Evolutionary conservation across 2,113 vertebrate genomes (phyloP), one percentile per base, ranked within the genome.

Genomic region (Neogobius melanostomus): DNA sequence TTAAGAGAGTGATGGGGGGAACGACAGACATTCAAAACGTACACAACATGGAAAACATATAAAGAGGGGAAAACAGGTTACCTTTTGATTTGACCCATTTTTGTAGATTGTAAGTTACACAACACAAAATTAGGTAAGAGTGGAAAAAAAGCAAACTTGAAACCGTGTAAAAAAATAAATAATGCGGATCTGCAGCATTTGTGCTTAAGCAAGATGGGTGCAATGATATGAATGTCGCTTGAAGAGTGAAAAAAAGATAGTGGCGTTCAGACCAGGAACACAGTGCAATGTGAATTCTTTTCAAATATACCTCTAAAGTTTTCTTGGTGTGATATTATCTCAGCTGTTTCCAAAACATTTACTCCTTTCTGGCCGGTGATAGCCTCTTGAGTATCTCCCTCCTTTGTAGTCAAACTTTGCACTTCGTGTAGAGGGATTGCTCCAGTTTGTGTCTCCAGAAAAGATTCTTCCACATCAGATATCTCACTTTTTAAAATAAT

Each of bases 191-290:
- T 67, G 79, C 60, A 72, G 66, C 36, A 17, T 68, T 72, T 69
- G 83, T 86, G 86, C 68, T 21, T 72, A 52, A 69, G 84, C 68
- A 75, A 6, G 64, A 72, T 86, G 86, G 47, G 81, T 90, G 88
- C 62, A 14, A 2, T 88, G 86, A 83, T 52, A 79, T 76, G 88
- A 42, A 71, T 5, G 0, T 69, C 59, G 74, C 52, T 63, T 21
- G 68, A 67, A 79, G 43, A 49, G 69, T n/a, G 42, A 61, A 61
- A 61, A 36, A 61, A 69, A 8, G 50, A 79, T 6, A 57, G 48
- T 63, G 80, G 79, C 85, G 84, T 67, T 81, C 84, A 82, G 59
- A 63, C 72, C 53, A 84, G 71, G 72, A 77, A 77, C 65, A 81
- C 63, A 17, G 74, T 82, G 82, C 71, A 85, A 48, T 8, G 78